Conservation (phyloP, 2,113 vertebrate species). For the Ramphastos sulfuratus region DNA sequence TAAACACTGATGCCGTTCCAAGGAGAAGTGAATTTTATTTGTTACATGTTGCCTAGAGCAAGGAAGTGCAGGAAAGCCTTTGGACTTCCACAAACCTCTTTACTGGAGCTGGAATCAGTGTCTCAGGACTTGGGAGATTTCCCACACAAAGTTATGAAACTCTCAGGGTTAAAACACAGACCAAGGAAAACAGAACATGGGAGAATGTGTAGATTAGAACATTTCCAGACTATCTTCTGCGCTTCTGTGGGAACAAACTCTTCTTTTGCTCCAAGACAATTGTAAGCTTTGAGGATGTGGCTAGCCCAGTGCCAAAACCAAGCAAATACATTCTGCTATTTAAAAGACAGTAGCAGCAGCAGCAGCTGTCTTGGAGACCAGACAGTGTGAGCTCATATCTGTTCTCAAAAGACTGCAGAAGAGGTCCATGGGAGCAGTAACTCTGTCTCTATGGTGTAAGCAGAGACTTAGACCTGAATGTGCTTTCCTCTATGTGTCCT, state of each 20-base stretch:
- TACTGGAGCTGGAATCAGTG: neutral
- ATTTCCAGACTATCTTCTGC: constrained; percentile 24
- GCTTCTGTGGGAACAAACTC: constrained; percentile 43
- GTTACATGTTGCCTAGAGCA: neutral
- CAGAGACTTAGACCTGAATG: neutral
- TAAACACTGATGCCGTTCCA: neutral
- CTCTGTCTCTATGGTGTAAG: neutral
- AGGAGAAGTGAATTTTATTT: neutral
- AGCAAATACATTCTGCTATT: neutral
- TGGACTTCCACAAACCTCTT: neutral
- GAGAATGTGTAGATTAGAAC: constrained; percentile 28
- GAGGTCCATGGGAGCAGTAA: neutral
- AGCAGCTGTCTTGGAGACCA: constrained; percentile 44
- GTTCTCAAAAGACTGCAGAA: constrained; percentile 24
- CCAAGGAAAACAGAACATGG: constrained; percentile 5
- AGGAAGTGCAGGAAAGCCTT: neutral
- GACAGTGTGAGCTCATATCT: neutral
- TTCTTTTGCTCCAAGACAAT: neutral
- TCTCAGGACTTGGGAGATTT: constrained; percentile 17
- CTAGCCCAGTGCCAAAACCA: neutral
- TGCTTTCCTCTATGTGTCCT: neutral
- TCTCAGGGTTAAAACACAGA: constrained; percentile 4
- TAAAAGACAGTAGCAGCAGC: neutral
- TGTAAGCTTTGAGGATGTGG: constrained; percentile 30
- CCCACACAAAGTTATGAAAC: constrained; percentile 35